A percentile compares a stretch with the other conserved stretches of the same genome.
Evolutionary conservation across 2,797 vertebrate genomes (phyloP).

Genomic region (Microctenopoma stevenorrisi): DNA sequence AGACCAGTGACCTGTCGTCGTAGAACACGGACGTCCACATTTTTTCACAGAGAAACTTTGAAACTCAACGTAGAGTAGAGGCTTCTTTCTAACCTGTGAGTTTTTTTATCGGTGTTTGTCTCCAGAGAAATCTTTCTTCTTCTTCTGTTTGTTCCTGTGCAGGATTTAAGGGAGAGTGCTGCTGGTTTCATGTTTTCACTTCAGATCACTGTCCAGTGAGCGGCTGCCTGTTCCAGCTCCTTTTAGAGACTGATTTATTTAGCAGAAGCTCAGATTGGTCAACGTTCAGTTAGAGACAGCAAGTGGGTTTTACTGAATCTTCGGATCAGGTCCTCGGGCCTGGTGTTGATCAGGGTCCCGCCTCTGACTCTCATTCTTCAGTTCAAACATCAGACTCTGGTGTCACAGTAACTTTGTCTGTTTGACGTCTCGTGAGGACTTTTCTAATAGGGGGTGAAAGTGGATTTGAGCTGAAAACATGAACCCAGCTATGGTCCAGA

Average conservation of each 20-base stretch:
- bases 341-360: neutral
- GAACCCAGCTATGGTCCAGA: constrained; percentile 5
- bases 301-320: too few relatives aligned
- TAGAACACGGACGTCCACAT: constrained; percentile 74
- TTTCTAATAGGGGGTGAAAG: neutral
- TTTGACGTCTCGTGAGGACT: too few relatives aligned
- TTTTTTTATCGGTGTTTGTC: neutral
- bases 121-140: constrained; percentile 5
- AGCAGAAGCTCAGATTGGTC: too few relatives aligned
- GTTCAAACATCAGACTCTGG: neutral
- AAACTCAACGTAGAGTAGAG: neutral
- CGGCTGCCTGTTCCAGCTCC: neutral
- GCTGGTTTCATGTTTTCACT: constrained; percentile 1
- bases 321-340: neutral
- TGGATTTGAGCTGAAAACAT: constrained; percentile 1
- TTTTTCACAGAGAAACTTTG: neutral
- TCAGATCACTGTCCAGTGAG: neutral
- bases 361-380: neutral
- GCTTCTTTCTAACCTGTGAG: constrained; percentile 16
- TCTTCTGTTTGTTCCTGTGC: neutral
- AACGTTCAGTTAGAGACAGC: too few relatives aligned
- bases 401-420: too few relatives aligned
- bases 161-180: neutral
- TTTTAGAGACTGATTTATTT: neutral
- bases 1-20: constrained; percentile 91